These are phyloP conservation scores for Puntigrus tetrazona DNA, from an alignment of 2,113 vertebrate genomes.

Conservation along the genomic window DNA sequence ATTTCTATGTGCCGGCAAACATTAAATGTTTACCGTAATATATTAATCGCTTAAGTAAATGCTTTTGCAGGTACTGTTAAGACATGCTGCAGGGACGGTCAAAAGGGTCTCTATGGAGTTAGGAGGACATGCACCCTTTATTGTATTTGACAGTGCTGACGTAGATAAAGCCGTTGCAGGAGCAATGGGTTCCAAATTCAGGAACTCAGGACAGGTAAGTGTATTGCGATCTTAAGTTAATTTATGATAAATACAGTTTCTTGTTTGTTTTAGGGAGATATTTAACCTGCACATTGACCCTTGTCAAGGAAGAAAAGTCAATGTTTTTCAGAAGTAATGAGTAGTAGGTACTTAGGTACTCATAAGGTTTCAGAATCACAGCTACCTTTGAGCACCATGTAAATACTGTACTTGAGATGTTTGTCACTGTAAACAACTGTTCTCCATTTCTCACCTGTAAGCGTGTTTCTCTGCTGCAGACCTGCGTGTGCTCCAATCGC, in stretches of 20 bases:
- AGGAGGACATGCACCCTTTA: slow-evolving; percentile 93
- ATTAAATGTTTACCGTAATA: background rate
- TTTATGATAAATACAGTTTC: background rate
- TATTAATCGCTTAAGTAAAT: background rate
- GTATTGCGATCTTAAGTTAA: background rate
- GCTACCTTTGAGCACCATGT: background rate
- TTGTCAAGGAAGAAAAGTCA: background rate
- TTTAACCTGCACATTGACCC: background rate
- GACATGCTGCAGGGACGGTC: slow-evolving; percentile 83
- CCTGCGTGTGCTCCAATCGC: slow-evolving; percentile 92
- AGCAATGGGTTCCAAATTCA: slow-evolving; percentile 89
- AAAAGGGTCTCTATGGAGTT: slow-evolving; percentile 97
- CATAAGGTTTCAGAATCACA: background rate
- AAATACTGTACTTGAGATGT: background rate
- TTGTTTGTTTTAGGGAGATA: background rate
- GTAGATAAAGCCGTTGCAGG: slow-evolving; percentile 86
- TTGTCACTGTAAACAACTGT: background rate
- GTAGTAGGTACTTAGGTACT: background rate
- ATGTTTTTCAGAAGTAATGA: background rate
- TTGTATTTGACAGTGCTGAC: slow-evolving; percentile 91
- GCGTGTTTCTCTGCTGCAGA: slow-evolving; percentile 71
- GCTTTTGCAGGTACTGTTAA: slow-evolving; percentile 80
- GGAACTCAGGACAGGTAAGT: slow-evolving; percentile 94
- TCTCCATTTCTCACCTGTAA: background rate
- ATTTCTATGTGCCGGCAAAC: background rate